Percentiles rank a stretch among this genome's conserved stretches.
Evolutionary conservation across 2,888 invertebrate species (phyloP).

Genomic region (Hofmannophila pseudospretella): DNA sequence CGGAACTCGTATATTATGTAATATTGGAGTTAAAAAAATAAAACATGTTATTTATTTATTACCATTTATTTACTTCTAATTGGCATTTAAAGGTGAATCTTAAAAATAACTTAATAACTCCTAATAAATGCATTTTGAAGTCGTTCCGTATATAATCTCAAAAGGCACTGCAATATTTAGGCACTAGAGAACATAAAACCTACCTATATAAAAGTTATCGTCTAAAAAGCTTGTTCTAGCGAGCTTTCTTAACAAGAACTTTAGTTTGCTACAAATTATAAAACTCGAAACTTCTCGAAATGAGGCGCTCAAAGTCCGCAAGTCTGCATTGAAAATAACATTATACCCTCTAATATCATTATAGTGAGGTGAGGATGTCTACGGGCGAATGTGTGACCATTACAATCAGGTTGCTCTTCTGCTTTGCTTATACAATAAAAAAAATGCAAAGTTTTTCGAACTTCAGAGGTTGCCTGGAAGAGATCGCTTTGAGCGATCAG

Average conservation of each 20-base stretch:
- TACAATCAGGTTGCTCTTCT: too few relatives aligned
- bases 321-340: too few relatives aligned
- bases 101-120: conserved; percentile 5
- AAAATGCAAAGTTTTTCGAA: too few relatives aligned
- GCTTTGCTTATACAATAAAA: too few relatives aligned
- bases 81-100: conserved; percentile 5
- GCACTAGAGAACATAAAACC: conserved; percentile 1
- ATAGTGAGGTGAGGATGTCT: too few relatives aligned
- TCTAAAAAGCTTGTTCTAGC: conserved; percentile 18
- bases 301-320: too few relatives aligned
- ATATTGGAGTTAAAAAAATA: conserved; percentile 38
- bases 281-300: too few relatives aligned
- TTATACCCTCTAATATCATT: too few relatives aligned
- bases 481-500: too few relatives aligned
- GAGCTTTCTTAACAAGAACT: conserved; percentile 25
- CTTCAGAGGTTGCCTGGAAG: too few relatives aligned
- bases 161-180: not conserved
- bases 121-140: conserved; percentile 9
- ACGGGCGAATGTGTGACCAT: too few relatives aligned
- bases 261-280: conserved; percentile 35
- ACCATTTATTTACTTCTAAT: not conserved
- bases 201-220: conserved; percentile 15
- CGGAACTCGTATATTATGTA: conserved; percentile 29
- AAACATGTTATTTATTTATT: conserved; percentile 22
- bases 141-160: conserved; percentile 4